Conservation (phyloP, 2,797 vertebrate species). For the Lithobates pipiens region DNA sequence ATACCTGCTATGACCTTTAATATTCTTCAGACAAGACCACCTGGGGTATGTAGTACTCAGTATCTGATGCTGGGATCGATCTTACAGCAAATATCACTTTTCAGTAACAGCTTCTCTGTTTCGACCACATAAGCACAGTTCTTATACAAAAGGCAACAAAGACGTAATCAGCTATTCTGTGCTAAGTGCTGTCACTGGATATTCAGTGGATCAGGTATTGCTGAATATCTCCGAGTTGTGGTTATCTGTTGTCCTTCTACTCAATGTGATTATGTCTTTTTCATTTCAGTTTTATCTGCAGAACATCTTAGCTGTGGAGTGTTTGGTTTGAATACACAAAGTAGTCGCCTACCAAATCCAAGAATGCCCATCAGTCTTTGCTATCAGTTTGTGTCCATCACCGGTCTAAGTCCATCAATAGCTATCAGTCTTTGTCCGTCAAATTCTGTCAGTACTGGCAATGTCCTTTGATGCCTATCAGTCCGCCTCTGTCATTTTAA, state of each 20-base stretch:
- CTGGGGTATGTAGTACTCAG: background rate
- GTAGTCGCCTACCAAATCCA: background rate
- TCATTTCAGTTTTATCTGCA: constrained; percentile 18
- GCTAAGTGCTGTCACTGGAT: constrained; percentile 55
- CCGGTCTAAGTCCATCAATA: background rate
- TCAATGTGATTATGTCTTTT: background rate
- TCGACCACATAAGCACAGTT: constrained; percentile 17
- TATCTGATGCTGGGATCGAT: background rate
- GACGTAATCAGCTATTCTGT: constrained; percentile 31
- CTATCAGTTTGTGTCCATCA: background rate
- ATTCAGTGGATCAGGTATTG: constrained; percentile 18
- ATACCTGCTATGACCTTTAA: background rate
- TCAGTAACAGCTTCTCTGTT: constrained; percentile 17
- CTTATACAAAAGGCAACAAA: constrained; percentile 18
- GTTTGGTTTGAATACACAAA: background rate
- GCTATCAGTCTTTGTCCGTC: too few species aligned
- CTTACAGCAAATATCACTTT: constrained; percentile 27
- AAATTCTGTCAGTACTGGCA: too few species aligned
- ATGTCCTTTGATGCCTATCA: background rate
- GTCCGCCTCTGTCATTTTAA: background rate
- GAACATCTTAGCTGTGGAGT: too few species aligned
- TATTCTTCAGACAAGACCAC: background rate
- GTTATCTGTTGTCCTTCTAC: constrained; percentile 28
- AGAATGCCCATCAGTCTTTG: background rate
- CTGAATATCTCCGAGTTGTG: constrained; percentile 13